These are phyloP conservation scores for Tiliacea citrago DNA, from an alignment of 2,888 invertebrate species.

Conservation along the genomic window DNA sequence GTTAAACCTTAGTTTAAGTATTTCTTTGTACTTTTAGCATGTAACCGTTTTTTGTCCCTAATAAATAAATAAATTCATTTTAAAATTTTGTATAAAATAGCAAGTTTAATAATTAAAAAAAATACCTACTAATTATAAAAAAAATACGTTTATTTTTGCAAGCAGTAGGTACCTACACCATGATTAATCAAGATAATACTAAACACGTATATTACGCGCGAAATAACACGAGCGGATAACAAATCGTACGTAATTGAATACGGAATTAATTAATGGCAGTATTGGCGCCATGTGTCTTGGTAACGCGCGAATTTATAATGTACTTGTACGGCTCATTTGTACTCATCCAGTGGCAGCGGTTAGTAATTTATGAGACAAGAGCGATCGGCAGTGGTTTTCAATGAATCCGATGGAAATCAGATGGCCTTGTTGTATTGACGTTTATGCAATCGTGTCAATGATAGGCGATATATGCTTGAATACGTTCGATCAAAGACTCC, in stretches of 20 bases:
- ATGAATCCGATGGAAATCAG: conserved; percentile 42
- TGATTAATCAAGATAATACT: background rate
- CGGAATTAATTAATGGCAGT: conserved; percentile 48
- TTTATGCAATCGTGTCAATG: conserved; percentile 21
- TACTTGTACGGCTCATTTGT: conserved; percentile 48
- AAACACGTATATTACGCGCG: background rate
- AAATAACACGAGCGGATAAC: conserved; percentile 31
- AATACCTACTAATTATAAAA: no score
- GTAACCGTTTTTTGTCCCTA: no score
- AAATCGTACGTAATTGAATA: conserved; percentile 47
- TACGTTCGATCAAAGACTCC: background rate
- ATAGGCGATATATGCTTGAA: conserved; percentile 4
- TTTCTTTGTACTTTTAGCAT: no score
- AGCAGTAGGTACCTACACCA: background rate
- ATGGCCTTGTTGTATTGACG: conserved; percentile 44
- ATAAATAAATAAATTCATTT: no score
- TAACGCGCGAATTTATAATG: conserved; percentile 49
- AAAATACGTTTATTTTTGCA: background rate
- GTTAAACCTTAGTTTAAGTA: no score
- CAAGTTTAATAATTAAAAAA: no score
- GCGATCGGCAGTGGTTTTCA: conserved; percentile 32
- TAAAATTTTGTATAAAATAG: no score
- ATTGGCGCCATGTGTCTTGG: conserved; percentile 51
- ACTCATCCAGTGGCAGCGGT: conserved; percentile 30
- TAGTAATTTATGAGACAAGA: conserved; percentile 46